phyloP scores from a whole-genome alignment of 2,888 invertebrate genomes.

The Erebia ligea region DNA sequence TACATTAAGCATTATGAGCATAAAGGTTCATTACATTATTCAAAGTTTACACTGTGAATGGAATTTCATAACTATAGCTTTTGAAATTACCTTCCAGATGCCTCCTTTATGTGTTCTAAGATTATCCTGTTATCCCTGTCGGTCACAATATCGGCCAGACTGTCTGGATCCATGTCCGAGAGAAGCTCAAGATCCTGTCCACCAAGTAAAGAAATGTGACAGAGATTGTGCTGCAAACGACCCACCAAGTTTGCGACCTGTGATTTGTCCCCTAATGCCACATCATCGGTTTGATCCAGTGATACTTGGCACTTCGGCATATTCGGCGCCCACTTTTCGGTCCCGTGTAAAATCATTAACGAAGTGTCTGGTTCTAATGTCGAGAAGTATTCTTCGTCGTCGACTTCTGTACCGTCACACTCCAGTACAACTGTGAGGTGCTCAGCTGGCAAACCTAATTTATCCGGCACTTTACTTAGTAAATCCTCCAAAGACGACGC shows the following conservation, averaged over 20 bases:
- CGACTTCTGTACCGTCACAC: conserved; percentile 96
- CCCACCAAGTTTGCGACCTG: conserved; percentile 90
- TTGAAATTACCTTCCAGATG: conserved; percentile 86
- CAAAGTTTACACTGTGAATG: too few relatives aligned
- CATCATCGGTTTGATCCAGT: conserved; percentile 84
- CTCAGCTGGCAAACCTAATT: conserved; percentile 85
- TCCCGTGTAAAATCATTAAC: conserved; percentile 90
- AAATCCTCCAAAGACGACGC: conserved; percentile 91
- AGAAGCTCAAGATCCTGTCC: conserved; percentile 92
- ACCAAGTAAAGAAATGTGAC: conserved; percentile 92
- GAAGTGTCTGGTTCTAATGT: conserved; percentile 94
- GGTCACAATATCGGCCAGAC: conserved; percentile 91
- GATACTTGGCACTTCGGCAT: conserved; percentile 85
- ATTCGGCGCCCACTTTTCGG: conserved; percentile 89
- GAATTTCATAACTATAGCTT: too few relatives aligned
- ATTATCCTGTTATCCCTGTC: conserved; percentile 89
- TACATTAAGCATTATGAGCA: too few relatives aligned
- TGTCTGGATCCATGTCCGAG: conserved; percentile 95
- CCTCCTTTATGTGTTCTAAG: conserved; percentile 91
- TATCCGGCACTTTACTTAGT: conserved; percentile 88
- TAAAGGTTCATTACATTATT: too few relatives aligned
- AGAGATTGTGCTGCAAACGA: conserved; percentile 90
- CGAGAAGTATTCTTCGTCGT: conserved; percentile 97
- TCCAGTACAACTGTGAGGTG: conserved; percentile 93
- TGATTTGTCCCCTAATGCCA: conserved; percentile 76